Evolutionary conservation across 2,113 vertebrate species (phyloP).

Genomic region (Notothenia coriiceps): DNA sequence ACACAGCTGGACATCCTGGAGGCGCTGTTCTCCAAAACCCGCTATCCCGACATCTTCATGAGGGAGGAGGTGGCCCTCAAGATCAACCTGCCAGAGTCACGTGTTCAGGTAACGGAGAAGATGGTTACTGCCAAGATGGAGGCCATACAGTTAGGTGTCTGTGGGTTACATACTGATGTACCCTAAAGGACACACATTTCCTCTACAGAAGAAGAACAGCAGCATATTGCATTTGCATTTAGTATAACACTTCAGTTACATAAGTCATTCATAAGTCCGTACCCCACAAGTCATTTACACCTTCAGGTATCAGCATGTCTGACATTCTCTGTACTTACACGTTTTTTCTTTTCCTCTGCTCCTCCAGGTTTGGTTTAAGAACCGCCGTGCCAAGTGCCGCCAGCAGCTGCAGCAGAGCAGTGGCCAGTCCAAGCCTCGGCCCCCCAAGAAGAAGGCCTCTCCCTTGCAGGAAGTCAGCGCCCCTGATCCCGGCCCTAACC

Average conservation of each 20-base stretch:
- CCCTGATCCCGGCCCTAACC: conserved; percentile 78
- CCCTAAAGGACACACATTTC: neutral
- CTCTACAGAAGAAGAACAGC: no score
- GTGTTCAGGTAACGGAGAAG: conserved; percentile 84
- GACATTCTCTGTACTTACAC: neutral
- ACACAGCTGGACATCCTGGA: conserved; percentile 90
- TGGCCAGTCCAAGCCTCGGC: conserved; percentile 87
- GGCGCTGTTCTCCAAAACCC: conserved; percentile 89
- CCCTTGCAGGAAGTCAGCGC: conserved; percentile 78
- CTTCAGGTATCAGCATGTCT: neutral
- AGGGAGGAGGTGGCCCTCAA: conserved; percentile 90
- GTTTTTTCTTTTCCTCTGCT: neutral
- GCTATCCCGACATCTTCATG: conserved; percentile 92
- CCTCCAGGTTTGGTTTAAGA: conserved; percentile 89
- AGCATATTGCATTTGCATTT: neutral
- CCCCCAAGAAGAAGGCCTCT: conserved; percentile 88
- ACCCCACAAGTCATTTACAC: neutral
- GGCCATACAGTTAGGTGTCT: neutral
- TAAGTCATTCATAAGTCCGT: no score
- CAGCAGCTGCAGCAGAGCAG: conserved; percentile 89
- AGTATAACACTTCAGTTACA: neutral
- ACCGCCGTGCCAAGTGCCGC: conserved; percentile 89
- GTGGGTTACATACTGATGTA: neutral
- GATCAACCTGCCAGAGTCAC: conserved; percentile 90
- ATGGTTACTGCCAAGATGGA: conserved; percentile 6